These are phyloP conservation scores for Phaonia tiefii DNA, from an alignment of 2,888 invertebrate genomes.

Conservation along the genomic window DNA sequence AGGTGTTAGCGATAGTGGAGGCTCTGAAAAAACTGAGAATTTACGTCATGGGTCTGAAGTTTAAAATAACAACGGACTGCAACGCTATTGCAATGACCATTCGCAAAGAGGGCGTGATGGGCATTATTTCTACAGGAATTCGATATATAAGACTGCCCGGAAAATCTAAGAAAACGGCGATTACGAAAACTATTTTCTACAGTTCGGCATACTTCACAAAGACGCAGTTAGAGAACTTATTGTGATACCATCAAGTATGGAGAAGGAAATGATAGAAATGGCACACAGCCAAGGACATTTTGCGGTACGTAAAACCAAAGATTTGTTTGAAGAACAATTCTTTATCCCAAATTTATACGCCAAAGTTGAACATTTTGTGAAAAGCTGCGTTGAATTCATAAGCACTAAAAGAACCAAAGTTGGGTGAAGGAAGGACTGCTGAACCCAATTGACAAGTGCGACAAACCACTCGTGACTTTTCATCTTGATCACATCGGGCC, in stretches of 20 bases:
- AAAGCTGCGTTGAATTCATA: conserved; percentile 44
- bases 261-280: conserved; percentile 73
- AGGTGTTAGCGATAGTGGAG: background rate
- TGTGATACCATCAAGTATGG: conserved; percentile 35
- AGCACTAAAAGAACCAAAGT: conserved; percentile 30
- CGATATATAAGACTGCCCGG: conserved; percentile 39
- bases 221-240: conserved; percentile 43
- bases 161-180: conserved; percentile 17
- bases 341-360: conserved; percentile 33
- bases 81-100: conserved; percentile 68
- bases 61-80: conserved; percentile 37
- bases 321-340: conserved; percentile 40
- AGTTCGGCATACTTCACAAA: conserved; percentile 31
- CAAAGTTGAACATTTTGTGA: conserved; percentile 19
- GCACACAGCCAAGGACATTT: conserved; percentile 77
- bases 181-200: conserved; percentile 42
- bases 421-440: conserved; percentile 44
- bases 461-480: conserved; percentile 71
- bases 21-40: conserved; percentile 21
- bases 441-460: conserved; percentile 32
- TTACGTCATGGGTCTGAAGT: conserved; percentile 1
- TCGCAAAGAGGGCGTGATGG: background rate
- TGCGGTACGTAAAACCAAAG: conserved; percentile 68
- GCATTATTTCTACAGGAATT: background rate
- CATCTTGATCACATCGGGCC: too few relatives aligned